Conservation (phyloP, 35 echinoderm and acorn worm genomes). For the Lytechinus variegatus region DNA sequence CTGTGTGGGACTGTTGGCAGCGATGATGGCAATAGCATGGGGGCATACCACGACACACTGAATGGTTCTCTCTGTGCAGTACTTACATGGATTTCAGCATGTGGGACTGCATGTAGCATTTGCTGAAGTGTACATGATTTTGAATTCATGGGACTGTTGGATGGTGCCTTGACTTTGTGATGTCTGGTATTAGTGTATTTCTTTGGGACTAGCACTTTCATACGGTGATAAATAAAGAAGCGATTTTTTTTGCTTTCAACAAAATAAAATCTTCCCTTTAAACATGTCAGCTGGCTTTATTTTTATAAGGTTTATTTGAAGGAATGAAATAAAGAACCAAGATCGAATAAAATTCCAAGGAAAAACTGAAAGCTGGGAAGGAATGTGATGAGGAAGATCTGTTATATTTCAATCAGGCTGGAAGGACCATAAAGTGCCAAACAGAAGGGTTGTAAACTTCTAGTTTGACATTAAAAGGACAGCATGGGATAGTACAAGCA, state of each 20-base stretch:
- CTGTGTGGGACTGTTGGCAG: background rate
- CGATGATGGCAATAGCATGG: background rate
- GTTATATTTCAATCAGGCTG: background rate
- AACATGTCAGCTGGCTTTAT: background rate
- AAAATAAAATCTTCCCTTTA: background rate
- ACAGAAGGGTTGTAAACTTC: background rate
- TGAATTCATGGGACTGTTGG: background rate
- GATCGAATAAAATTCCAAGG: background rate
- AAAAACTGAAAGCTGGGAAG: background rate
- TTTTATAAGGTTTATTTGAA: no score
- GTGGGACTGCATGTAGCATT: background rate
- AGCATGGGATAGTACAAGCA: no score
- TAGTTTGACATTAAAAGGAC: background rate
- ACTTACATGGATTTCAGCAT: background rate
- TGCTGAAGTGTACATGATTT: background rate
- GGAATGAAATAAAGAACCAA: no score
- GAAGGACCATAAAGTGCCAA: background rate
- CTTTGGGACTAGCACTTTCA: no score
- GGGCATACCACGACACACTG: background rate
- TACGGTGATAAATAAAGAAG: no score
- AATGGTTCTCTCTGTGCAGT: background rate
- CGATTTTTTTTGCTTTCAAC: no score
- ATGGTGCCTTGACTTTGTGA: no score
- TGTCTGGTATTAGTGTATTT: no score
- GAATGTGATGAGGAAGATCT: background rate